A percentile compares a stretch with the other conserved stretches of the same genome.
These are phyloP conservation scores for Lepisosteus oculatus DNA, from an alignment of 2,113 vertebrate genomes.

Conservation along the genomic window DNA sequence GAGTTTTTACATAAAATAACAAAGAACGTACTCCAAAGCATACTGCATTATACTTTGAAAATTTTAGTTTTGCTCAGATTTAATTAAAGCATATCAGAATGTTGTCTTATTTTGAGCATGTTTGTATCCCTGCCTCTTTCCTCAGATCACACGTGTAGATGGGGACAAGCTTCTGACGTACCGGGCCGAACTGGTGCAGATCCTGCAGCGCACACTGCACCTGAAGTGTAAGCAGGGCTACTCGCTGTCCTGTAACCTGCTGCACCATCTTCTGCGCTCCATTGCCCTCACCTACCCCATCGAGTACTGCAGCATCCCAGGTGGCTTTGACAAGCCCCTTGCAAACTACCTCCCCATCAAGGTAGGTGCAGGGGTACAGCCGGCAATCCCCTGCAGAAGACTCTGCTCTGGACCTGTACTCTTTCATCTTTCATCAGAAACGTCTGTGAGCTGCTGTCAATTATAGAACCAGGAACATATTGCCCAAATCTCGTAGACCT, in stretches of 20 bases:
- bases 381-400: too few species aligned
- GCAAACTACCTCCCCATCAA: slow-evolving; percentile 93
- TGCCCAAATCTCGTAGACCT: too few species aligned
- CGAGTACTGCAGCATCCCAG: slow-evolving; percentile 96
- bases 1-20: too few species aligned
- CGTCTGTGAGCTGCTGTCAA: too few species aligned
- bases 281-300: slow-evolving; percentile 91
- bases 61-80: too few species aligned
- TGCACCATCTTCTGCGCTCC: slow-evolving; percentile 93
- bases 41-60: too few species aligned
- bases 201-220: slow-evolving; percentile 84
- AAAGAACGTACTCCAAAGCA: too few species aligned
- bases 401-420: too few species aligned
- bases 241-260: slow-evolving; percentile 90
- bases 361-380: slow-evolving; percentile 52
- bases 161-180: slow-evolving; percentile 90
- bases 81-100: too few species aligned
- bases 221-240: slow-evolving; percentile 97
- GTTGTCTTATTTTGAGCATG: background rate
- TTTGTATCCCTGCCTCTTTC: slow-evolving; percentile 20
- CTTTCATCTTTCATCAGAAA: background rate
- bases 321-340: slow-evolving; percentile 84
- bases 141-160: slow-evolving; percentile 91
- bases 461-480: too few species aligned
- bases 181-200: slow-evolving; percentile 84